Percentiles rank a stretch among this genome's conserved stretches.
Evolutionary conservation across 2,113 vertebrate species (phyloP).

Genomic region (Eulacestoma nigropectus): DNA sequence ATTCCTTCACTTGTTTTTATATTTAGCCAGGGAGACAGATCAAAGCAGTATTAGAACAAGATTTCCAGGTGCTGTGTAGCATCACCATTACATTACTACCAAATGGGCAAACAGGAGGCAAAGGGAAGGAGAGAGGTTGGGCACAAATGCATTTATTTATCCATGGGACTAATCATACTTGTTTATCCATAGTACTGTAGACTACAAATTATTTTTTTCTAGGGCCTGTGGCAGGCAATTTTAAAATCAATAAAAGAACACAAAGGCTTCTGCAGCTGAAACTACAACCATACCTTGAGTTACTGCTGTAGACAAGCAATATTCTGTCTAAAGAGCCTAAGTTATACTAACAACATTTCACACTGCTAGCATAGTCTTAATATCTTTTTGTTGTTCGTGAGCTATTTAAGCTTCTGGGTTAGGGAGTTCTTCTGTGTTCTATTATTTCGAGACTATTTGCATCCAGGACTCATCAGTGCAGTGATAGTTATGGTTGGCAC

Average conservation of each 20-base stretch:
- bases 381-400: background rate
- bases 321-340: background rate
- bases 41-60: background rate
- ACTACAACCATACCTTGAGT: background rate
- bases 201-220: background rate
- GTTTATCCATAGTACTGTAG: background rate
- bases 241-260: background rate
- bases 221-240: background rate
- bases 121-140: background rate
- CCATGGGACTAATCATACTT: background rate
- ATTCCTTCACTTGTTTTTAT: background rate
- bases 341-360: background rate
- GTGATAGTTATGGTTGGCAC: background rate
- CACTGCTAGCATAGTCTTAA: rapidly evolving
- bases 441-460: background rate
- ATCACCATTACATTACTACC: background rate
- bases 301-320: background rate
- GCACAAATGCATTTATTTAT: background rate
- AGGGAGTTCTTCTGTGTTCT: background rate
- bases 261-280: background rate
- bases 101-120: background rate
- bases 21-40: background rate
- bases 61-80: background rate
- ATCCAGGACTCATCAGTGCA: background rate
- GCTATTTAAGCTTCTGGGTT: background rate